A percentile compares a stretch with the other conserved stretches of the same genome.
These are phyloP conservation scores for Phymanthus crucifer DNA, from an alignment of 92 coral and sea anemone genomes.

Conservation along the genomic window DNA sequence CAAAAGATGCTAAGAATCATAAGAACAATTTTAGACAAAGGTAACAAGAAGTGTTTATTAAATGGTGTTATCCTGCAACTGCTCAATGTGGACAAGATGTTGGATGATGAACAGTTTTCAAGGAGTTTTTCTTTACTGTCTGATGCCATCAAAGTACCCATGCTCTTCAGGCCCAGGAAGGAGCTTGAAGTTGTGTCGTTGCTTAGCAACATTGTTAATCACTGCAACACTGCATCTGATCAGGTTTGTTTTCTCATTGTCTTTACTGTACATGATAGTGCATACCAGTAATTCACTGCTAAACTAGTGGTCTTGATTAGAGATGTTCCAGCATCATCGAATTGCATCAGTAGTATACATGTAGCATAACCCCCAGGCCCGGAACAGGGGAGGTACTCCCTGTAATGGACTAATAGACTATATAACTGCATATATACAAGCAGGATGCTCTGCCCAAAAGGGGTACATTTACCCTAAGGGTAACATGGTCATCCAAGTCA, in stretches of 20 bases:
- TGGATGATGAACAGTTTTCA: background rate
- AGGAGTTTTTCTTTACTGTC: background rate
- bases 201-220: slow-evolving; percentile 57
- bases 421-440: too few species aligned
- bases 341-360: too few species aligned
- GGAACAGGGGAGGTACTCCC: too few species aligned
- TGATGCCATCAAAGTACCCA: slow-evolving; percentile 14
- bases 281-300: too few species aligned
- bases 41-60: background rate
- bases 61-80: background rate
- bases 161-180: slow-evolving; percentile 65
- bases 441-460: too few species aligned
- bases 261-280: background rate
- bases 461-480: too few species aligned
- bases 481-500: too few species aligned
- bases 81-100: background rate
- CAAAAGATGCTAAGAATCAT: background rate
- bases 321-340: too few species aligned
- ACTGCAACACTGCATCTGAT: slow-evolving; percentile 40
- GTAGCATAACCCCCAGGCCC: too few species aligned
- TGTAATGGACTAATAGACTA: too few species aligned
- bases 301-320: too few species aligned
- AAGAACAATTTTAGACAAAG: background rate
- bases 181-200: slow-evolving; percentile 71
- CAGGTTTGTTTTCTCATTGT: slow-evolving; percentile 52